Evolutionary conservation across 2,113 vertebrate genomes (phyloP), one percentile per base, ranked within the genome.

Genomic region (Ochotona princeps): DNA sequence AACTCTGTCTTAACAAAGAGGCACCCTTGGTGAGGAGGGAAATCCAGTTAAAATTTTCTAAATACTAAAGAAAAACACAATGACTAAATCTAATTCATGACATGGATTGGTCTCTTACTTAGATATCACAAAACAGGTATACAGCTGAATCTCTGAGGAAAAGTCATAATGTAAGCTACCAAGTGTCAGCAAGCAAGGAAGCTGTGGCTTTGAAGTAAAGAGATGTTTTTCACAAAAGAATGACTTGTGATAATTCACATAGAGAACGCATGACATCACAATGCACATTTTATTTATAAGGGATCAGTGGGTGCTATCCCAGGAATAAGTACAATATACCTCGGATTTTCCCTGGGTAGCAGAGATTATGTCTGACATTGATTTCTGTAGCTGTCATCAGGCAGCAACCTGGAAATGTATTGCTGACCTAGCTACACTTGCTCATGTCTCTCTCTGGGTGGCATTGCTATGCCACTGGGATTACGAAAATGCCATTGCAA

Each of bases 251-350:
- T 95, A 96, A 95, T 92, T 96, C 90, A 86, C 83, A 20, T 69
- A 86, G 96, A 94, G 91, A 97, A 91, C 72, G 83, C 20, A 87
- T 95, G 94, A 90, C 96, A 96, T 97, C 90, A 84, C 23, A 88
- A 84, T 78, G 92, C 88, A 92, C 90, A 87, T 95, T 96, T 97
- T 97, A 96, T 97, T 97, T 97, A 89, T 93, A 93, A 96, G 92
- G 90, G 95, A 97, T 97, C 97, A 97, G 87, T 85, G 96, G 93
- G 96, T 97, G 97, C 96, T 94, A 94, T 97, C 96, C 97, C 95
- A 91, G 96, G 92, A 97, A 97, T 96, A 96, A 97, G 88, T 90
- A 93, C 65, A 83, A 96, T 95, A 93, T 78, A 84, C 92, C 89
- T 94, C 60, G 72, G 93, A 90, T 97, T 97, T 96, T 95, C 83